A percentile compares a stretch with the other conserved stretches of the same genome.
Conservation (phyloP, 2,797 vertebrate species). For the Lacerta viridis region DNA sequence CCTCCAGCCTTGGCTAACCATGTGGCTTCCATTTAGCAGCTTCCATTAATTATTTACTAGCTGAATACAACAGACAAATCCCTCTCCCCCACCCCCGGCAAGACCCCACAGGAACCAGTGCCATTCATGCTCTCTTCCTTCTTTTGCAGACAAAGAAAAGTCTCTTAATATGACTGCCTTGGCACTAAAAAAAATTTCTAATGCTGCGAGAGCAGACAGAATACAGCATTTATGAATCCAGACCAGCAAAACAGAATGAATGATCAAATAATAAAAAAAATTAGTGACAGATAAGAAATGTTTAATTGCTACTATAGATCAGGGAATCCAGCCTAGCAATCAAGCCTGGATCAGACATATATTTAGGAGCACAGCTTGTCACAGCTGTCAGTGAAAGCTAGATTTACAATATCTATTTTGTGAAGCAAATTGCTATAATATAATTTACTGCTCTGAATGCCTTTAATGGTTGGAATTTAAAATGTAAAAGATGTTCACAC, state of each 20-base stretch:
- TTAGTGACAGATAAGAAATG: neutral
- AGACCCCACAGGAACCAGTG: neutral
- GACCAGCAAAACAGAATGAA: conserved; percentile 17
- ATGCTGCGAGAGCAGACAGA: neutral
- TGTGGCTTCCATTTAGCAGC: conserved; percentile 52
- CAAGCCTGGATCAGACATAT: conserved; percentile 35
- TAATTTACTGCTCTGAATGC: conserved; percentile 57
- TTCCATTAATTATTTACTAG: conserved; percentile 78
- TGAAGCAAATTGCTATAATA: conserved; percentile 62
- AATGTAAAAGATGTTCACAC: conserved; percentile 57
- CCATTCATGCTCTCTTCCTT: neutral
- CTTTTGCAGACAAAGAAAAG: conserved; percentile 76
- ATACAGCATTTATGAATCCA: neutral
- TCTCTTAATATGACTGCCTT: neutral
- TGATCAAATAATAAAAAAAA: conserved; percentile 26
- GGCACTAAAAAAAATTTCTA: conserved; percentile 23
- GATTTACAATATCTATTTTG: conserved; percentile 48
- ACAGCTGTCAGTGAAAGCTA: conserved; percentile 61
- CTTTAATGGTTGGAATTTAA: conserved; percentile 45
- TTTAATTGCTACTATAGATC: neutral
- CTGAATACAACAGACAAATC: conserved; percentile 62
- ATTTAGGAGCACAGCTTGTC: conserved; percentile 50
- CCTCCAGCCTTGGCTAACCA: conserved; percentile 31
- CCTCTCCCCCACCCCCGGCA: neutral
- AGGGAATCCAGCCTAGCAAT: conserved; percentile 32